Evolutionary conservation across 2,113 vertebrate species (phyloP).

Genomic region (Conger conger): DNA sequence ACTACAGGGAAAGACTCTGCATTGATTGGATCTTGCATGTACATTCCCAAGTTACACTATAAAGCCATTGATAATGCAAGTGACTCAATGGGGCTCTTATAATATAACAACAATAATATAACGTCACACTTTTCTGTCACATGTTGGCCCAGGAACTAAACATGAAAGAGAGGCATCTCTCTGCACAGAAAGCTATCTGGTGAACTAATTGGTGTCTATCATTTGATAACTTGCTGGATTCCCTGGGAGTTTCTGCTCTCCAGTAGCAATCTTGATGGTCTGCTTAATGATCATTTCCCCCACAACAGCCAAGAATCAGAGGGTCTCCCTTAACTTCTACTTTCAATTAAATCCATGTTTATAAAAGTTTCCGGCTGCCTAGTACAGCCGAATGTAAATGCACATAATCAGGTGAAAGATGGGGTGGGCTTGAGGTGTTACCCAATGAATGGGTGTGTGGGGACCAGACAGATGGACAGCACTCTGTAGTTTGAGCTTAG

Average conservation of each 20-base stretch:
- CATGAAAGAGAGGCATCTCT: neutral
- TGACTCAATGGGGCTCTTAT: neutral
- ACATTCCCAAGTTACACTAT: neutral
- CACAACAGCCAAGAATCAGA: too few species aligned
- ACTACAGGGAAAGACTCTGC: neutral
- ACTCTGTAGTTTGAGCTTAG: neutral
- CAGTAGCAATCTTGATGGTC: neutral
- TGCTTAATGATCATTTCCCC: too few species aligned
- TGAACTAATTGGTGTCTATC: neutral
- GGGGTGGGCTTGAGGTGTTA: neutral
- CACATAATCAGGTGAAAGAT: neutral
- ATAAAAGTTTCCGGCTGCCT: too few species aligned
- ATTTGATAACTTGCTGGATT: neutral
- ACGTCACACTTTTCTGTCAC: too few species aligned
- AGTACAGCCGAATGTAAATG: neutral
- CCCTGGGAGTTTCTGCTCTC: neutral
- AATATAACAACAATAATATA: too few species aligned
- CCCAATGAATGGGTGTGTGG: neutral
- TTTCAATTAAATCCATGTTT: too few species aligned
- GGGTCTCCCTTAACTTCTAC: too few species aligned
- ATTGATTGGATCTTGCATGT: neutral
- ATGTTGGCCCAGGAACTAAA: neutral
- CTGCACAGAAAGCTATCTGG: neutral
- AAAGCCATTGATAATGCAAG: neutral
- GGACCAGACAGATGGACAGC: neutral